phyloP scores from a whole-genome alignment of 2,797 vertebrate genomes.

The Rhynchonycteris naso region DNA sequence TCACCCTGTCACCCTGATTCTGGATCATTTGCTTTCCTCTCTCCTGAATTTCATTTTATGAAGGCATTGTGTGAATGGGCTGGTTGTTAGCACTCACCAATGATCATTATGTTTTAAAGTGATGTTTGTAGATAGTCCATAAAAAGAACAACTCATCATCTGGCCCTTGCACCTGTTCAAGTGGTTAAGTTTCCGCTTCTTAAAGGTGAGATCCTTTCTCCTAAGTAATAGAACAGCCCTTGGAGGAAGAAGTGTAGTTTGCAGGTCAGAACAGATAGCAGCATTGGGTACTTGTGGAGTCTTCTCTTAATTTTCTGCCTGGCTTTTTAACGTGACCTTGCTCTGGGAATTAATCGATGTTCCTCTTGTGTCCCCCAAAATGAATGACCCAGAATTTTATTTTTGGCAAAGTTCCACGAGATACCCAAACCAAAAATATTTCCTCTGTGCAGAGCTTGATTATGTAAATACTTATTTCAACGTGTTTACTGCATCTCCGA shows the following conservation, averaged over 20 bases:
- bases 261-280: conserved; percentile 34
- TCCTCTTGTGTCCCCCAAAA: conserved; percentile 6
- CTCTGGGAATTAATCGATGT: conserved; percentile 62
- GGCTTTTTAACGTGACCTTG: conserved; percentile 36
- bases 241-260: conserved; percentile 37
- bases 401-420: conserved; percentile 45
- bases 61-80: conserved; percentile 64
- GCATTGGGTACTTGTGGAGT: background rate
- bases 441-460: conserved; percentile 46
- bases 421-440: conserved; percentile 54
- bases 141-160: conserved; percentile 52
- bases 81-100: conserved; percentile 52
- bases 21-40: conserved; percentile 30
- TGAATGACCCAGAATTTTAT: conserved; percentile 42
- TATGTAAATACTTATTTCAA: conserved; percentile 56
- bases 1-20: background rate
- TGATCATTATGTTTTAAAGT: conserved; percentile 68
- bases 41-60: conserved; percentile 70
- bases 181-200: conserved; percentile 71
- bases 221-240: conserved; percentile 65
- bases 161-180: conserved; percentile 70
- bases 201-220: conserved; percentile 60
- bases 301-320: conserved; percentile 54
- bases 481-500: background rate
- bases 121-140: conserved; percentile 75